Percentiles rank a stretch among this genome's conserved stretches.
Conservation (phyloP, 2,797 vertebrate genomes). For the Epinephelus malabaricus region DNA sequence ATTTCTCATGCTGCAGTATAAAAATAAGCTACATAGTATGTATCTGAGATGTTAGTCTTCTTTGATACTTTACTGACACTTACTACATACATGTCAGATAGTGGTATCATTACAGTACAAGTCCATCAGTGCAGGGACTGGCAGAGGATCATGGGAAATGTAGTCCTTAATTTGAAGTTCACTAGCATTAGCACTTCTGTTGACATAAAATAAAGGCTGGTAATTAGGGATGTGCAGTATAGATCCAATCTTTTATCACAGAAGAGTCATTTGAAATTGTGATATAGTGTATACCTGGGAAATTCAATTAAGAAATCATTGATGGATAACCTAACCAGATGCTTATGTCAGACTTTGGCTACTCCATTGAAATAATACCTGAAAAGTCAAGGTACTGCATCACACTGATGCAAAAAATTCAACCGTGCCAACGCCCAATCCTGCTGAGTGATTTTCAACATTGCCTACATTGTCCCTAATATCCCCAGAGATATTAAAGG, state of each 20-base stretch:
- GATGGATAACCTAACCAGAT: slow-evolving; percentile 2
- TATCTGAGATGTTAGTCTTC: neutral
- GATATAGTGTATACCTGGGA: neutral
- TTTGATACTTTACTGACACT: neutral
- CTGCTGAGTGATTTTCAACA: neutral
- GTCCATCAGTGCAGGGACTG: neutral
- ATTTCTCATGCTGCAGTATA: neutral
- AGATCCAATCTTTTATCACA: too few relatives aligned
- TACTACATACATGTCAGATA: neutral
- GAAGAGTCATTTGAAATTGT: neutral
- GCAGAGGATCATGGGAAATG: neutral
- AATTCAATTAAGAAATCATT: neutral
- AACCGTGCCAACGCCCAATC: neutral
- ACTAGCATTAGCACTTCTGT: slow-evolving; percentile 3
- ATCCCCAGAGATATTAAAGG: neutral
- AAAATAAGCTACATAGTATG: neutral
- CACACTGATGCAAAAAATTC: slow-evolving; percentile 9
- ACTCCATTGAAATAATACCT: slow-evolving; percentile 4
- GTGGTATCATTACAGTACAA: neutral
- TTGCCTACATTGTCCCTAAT: neutral
- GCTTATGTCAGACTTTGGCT: slow-evolving; percentile 3
- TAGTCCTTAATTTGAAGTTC: neutral
- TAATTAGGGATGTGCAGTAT: neutral
- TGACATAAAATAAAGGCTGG: neutral
- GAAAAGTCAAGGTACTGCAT: neutral